phyloP scores from a whole-genome alignment of 2,113 vertebrate genomes.

The Aviceda subcristata region DNA sequence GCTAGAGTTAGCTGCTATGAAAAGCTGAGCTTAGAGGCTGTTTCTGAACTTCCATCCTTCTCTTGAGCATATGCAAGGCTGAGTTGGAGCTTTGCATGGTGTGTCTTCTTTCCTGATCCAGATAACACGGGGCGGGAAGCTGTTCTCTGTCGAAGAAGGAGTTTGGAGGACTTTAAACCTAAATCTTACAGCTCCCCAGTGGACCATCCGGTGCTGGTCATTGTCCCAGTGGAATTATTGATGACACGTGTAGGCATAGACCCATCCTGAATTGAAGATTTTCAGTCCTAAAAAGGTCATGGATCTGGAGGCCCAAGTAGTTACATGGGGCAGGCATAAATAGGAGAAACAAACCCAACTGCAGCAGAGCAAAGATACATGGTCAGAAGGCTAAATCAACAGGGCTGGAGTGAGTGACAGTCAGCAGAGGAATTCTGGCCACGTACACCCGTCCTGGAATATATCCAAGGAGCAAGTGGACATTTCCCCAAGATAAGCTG shows the following conservation, averaged over 20 bases:
- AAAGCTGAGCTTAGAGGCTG: background rate
- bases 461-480: conserved; percentile 24
- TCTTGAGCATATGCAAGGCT: background rate
- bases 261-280: background rate
- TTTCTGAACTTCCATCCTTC: background rate
- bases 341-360: background rate
- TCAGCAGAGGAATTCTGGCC: background rate
- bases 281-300: background rate
- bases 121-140: background rate
- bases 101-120: background rate
- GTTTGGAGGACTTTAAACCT: background rate
- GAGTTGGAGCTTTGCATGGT: background rate
- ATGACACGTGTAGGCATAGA: accelerated
- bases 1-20: background rate
- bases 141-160: background rate
- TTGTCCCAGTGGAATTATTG: background rate
- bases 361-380: background rate
- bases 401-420: background rate
- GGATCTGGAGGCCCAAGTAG: background rate
- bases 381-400: background rate
- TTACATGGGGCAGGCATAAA: background rate
- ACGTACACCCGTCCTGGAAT: background rate
- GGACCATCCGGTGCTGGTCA: background rate
- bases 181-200: background rate
- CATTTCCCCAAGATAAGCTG: conserved; percentile 49